phyloP scores from a whole-genome alignment of 2,113 vertebrate genomes.

The Tinamus guttatus region DNA sequence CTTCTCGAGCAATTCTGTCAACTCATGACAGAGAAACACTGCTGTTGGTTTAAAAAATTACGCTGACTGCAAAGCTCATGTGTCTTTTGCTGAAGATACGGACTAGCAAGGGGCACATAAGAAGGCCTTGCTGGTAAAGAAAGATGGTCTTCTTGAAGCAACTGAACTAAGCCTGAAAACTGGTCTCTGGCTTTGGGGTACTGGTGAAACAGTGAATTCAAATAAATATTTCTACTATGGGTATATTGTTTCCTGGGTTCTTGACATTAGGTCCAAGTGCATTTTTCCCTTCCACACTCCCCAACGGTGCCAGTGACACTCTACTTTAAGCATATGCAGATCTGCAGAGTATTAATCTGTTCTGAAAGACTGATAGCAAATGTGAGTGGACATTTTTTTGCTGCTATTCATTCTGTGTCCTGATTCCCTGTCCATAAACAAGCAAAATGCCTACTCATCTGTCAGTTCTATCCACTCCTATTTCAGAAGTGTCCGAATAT shows the following conservation, averaged over 20 bases:
- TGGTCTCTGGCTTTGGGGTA: neutral
- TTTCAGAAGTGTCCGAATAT: neutral
- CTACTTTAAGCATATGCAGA: neutral
- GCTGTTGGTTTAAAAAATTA: neutral
- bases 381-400: neutral
- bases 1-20: too few relatives aligned
- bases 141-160: neutral
- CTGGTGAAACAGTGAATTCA: neutral
- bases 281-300: rapidly evolving
- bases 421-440: neutral
- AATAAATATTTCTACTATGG: neutral
- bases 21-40: neutral
- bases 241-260: neutral
- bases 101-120: neutral
- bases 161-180: neutral
- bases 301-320: neutral
- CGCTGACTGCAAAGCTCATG: neutral
- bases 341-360: neutral
- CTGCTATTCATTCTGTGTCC: neutral
- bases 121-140: neutral
- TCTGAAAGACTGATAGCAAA: neutral
- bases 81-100: rapidly evolving
- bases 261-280: neutral
- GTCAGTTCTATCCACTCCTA: neutral
- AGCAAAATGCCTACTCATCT: neutral